Evolutionary conservation across 2,113 vertebrate genomes (phyloP).

Genomic region (Capreolus pygargus): DNA sequence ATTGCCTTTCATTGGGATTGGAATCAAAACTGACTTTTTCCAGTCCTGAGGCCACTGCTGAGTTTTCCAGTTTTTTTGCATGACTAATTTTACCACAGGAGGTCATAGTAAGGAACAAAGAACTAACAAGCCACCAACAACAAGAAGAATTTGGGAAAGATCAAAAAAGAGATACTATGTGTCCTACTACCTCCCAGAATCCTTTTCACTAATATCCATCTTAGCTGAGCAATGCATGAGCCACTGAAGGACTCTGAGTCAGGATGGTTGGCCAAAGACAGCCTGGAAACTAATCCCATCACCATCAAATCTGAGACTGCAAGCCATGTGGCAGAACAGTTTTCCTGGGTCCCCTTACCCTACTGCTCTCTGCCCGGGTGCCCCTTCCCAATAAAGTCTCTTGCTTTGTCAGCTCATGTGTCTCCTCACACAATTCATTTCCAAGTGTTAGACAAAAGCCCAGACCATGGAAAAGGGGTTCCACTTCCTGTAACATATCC

Average conservation of each 20-base stretch:
- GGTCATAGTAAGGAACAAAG: not conserved
- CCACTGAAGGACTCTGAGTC: not conserved
- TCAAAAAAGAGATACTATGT: not conserved
- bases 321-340: not conserved
- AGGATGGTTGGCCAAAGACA: not conserved
- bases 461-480: not conserved
- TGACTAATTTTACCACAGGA: not conserved
- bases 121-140: not conserved
- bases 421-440: not conserved
- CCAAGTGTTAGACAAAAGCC: not conserved
- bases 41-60: too few relatives aligned
- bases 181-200: not conserved
- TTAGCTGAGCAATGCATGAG: not conserved
- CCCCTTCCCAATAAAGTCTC: not conserved
- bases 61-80: not conserved
- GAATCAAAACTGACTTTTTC: too few relatives aligned
- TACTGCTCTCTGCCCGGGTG: fast-evolving
- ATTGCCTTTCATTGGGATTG: too few relatives aligned
- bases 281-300: not conserved
- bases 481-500: not conserved
- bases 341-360: not conserved
- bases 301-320: not conserved
- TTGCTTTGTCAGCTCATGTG: not conserved
- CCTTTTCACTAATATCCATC: not conserved
- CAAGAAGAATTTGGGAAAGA: not conserved